Evolutionary conservation across 1,140 invertebrate genomes (phyloP), one percentile per base, ranked within the genome.

Genomic region (Scaptomyza pallida): DNA sequence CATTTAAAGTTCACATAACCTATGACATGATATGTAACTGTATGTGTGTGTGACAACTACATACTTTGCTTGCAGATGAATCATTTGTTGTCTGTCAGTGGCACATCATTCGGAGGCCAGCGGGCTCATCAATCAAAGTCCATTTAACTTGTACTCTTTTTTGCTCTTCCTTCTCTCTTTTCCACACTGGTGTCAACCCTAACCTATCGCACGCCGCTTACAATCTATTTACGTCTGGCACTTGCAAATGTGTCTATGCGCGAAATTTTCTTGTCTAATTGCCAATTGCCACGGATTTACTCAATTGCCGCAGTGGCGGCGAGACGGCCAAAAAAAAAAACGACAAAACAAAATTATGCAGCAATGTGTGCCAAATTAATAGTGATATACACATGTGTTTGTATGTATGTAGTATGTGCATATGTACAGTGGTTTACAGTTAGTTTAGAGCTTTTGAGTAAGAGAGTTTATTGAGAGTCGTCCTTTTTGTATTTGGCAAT

Each of bases 221-320:
- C 17, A 67, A 43, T 65, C 68, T 65, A 69, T 72, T 78, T 72
- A 50, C 41, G 62, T 45, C 43, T 51, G 35, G 43, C 48, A 69
- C 47, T 61, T 44, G 72, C 60, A 78, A 30, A 75, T 86, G n/a
- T 86, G 78, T 82, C 75, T 81, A 64, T 81, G 67, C 69, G 54
- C 59, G 56, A 65, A 72, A 85, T 72, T 30, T 80, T n/a, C n/a
- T n/a, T 88, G 82, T 82, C 70, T 86, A 88, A 88, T 86, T 86
- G 82, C 74, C 82, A 86, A 86, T 88, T 88, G 83, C 74, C 63
- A 75, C 82, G 82, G 78, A 88, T 86, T 82, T 86, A 75, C 67
- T 78, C 82, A 74, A 86, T 86, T 81, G 81, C 80, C 75, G 75
- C 63, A 70, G 55, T 76, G 57, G 63, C 54, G 44, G n/a, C n/a